Conservation (phyloP, 2,888 invertebrate species). For the Andrena minutula region DNA sequence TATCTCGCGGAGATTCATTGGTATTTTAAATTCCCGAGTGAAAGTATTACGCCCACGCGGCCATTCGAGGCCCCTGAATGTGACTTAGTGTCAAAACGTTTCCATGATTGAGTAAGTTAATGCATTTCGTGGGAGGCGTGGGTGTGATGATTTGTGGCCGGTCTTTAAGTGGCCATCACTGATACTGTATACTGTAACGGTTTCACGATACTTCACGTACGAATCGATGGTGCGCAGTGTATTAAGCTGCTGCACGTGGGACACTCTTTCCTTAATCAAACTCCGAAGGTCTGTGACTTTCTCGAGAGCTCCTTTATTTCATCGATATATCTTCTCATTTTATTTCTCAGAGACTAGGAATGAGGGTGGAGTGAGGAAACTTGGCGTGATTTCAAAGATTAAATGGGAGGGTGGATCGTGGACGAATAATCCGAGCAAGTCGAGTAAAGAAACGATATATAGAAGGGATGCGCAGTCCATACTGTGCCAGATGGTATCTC, state of each 20-base stretch:
- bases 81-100: conserved; percentile 66
- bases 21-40: conserved; percentile 75
- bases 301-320: background rate
- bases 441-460: conserved; percentile 28
- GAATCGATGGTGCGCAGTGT: conserved; percentile 32
- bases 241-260: conserved; percentile 7
- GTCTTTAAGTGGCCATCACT: conserved; percentile 53
- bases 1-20: conserved; percentile 62
- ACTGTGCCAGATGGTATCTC: conserved; percentile 20
- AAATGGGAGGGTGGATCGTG: background rate
- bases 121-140: conserved; percentile 64
- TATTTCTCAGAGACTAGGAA: background rate
- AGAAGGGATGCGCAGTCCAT: conserved; percentile 9
- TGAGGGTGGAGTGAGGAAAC: background rate
- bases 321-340: background rate
- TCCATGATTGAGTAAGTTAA: conserved; percentile 69
- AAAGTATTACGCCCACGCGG: conserved; percentile 69
- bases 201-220: conserved; percentile 54
- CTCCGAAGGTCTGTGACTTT: background rate
- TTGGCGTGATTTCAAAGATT: background rate
- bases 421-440: conserved; percentile 34
- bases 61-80: conserved; percentile 16
- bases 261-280: background rate
- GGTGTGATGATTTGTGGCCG: conserved; percentile 56
- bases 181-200: conserved; percentile 56